phyloP scores from a whole-genome alignment of 2,113 vertebrate species.

The Loxodonta africana region DNA sequence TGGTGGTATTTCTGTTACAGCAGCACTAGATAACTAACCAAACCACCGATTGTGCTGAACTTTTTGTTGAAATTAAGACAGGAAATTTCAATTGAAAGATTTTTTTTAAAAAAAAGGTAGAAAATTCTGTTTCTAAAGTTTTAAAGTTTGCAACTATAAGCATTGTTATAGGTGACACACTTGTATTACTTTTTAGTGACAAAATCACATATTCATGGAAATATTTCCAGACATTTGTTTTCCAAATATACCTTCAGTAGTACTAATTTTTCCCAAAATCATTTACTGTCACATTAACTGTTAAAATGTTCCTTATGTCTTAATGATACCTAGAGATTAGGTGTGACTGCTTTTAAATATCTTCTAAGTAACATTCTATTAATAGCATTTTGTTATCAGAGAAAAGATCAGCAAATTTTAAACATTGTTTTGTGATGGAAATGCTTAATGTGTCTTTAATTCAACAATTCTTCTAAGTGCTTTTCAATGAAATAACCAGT shows the following conservation, averaged over 20 bases:
- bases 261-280: not conserved
- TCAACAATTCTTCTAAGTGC: not conserved
- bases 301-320: not conserved
- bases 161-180: not conserved
- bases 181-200: not conserved
- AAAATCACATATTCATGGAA: not conserved
- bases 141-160: not conserved
- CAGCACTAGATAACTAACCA: too few relatives aligned
- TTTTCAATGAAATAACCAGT: not conserved
- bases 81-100: not conserved
- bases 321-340: not conserved
- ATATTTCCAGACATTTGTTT: not conserved
- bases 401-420: not conserved
- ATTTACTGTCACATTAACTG: not conserved
- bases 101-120: not conserved
- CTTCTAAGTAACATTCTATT: not conserved
- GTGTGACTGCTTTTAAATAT: not conserved
- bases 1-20: too few relatives aligned
- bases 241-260: not conserved
- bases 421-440: not conserved
- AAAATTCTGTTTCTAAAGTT: constrained; percentile 1
- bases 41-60: not conserved
- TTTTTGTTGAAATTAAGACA: constrained; percentile 12
- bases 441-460: constrained; percentile 11
- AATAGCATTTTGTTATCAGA: not conserved